Conservation (phyloP, 1,140 invertebrate species). For the Drosophila bipectinata region DNA sequence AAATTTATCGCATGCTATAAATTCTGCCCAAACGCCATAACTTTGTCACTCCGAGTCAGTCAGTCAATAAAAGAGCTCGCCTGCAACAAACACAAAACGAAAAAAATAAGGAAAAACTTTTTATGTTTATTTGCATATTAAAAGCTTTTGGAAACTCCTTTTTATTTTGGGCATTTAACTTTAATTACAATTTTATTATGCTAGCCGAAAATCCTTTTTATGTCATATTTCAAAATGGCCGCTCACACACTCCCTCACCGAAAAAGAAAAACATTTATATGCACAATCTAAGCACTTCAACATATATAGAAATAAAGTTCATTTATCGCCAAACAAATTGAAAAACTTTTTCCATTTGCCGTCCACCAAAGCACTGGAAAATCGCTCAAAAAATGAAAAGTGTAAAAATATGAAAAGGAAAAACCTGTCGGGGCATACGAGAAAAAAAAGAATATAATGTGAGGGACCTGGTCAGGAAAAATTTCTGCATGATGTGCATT, state of each 20-base stretch:
- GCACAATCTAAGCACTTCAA: slow-evolving; percentile 10
- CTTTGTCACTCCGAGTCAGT: slow-evolving; percentile 60
- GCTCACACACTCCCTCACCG: background rate
- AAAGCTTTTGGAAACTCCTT: slow-evolving; percentile 53
- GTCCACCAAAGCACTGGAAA: slow-evolving; percentile 57
- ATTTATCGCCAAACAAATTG: slow-evolving; percentile 81
- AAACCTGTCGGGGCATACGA: slow-evolving; percentile 46
- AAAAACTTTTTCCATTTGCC: slow-evolving; percentile 78
- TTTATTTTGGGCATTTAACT: slow-evolving; percentile 61
- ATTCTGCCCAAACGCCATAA: slow-evolving; percentile 63
- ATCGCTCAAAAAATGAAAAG: slow-evolving; percentile 48
- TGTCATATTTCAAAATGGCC: slow-evolving; percentile 72
- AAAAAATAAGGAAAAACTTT: slow-evolving; percentile 35
- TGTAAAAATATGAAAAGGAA: slow-evolving; percentile 44
- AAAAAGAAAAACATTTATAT: background rate
- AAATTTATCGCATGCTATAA: slow-evolving; percentile 79
- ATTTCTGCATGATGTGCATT: slow-evolving; percentile 63
- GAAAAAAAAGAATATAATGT: slow-evolving; percentile 38
- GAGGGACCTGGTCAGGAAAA: slow-evolving; percentile 21
- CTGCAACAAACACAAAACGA: slow-evolving; percentile 18
- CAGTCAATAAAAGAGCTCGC: slow-evolving; percentile 66
- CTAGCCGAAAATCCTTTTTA: slow-evolving; percentile 68
- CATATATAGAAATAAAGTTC: slow-evolving; percentile 54
- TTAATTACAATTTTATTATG: slow-evolving; percentile 79
- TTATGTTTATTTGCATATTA: slow-evolving; percentile 70